Base-by-base conservation (phyloP, 2,113 vertebrate species). In the Myiagra hebetior region DNA sequence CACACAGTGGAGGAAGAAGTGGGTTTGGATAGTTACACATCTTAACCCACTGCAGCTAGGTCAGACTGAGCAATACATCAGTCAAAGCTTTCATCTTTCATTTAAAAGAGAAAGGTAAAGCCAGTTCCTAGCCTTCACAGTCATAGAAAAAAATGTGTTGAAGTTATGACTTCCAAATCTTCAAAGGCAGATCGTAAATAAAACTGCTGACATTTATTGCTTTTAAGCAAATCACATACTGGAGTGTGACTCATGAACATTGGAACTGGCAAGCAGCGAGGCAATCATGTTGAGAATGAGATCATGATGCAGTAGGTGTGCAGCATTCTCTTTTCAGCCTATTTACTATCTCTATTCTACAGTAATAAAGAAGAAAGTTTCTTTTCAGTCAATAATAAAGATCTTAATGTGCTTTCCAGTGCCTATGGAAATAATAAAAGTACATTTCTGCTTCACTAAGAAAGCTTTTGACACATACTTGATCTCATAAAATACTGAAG, bases 291-390 rank as follows among this genome's bases (percentile, higher is more conserved):
- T 89, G 92, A 89, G 92, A 93, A 94, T 97, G 96, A 97, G 95
- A 86, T 97, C 95, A 97, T 96, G 95, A 89, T 96, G 95, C 96
- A 81, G 96, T 97, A 96, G 88, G 83, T 95, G 88, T 94, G 83
- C 93, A 85, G 85, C 85, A 94, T 81, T 94, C 90, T 91, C 88
- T 88, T 93, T 86, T 75, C 56, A 95, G 73, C 28, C 76, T 93
- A 87, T 94, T 92, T 92, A 35, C 75, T 94, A 33, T 77, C 63
- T 85, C 79, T 37, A 9, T 67, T 67, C 33, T 65, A 60, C 80
- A 78, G 47, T 20, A 93, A 91, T 47, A 77, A 92, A 88, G 39
- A 67, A 28, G 47, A 90, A 90, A 93, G 62, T 62, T 91, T 82
- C 77, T 69, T 89, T 92, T 84, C 69, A 88, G 69, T 30, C 83